Evolutionary conservation across 2,888 invertebrate species (phyloP).

Genomic region (Drosophila borborema): DNA sequence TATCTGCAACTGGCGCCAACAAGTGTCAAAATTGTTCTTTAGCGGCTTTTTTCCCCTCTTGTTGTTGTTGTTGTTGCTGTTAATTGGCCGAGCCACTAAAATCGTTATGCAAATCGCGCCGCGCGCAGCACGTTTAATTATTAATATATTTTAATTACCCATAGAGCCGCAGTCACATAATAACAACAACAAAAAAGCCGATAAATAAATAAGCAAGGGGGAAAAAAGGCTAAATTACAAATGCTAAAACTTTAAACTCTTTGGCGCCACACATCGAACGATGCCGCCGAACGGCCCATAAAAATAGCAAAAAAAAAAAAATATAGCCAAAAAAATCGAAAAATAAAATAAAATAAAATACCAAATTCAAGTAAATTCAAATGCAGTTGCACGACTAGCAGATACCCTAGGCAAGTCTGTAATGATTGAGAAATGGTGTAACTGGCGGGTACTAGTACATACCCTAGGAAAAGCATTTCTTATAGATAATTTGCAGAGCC

Average conservation of each 20-base stretch:
- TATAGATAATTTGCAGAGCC: no score
- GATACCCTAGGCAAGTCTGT: not conserved
- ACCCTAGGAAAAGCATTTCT: not conserved
- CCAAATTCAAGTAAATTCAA: not conserved
- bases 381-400: not conserved
- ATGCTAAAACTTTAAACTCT: slow-evolving; percentile 76
- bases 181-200: slow-evolving; percentile 9
- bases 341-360: not conserved
- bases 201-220: slow-evolving; percentile 10
- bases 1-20: slow-evolving; percentile 68
- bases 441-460: not conserved
- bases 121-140: slow-evolving; percentile 69
- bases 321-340: slow-evolving; percentile 1
- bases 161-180: not conserved
- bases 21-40: slow-evolving; percentile 71
- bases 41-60: slow-evolving; percentile 10
- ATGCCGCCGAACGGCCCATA: slow-evolving; percentile 46
- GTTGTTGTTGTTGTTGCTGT: slow-evolving; percentile 25
- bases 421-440: not conserved
- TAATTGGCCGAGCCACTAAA: slow-evolving; percentile 61
- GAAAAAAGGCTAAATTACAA: slow-evolving; percentile 59
- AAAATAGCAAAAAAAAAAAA: slow-evolving; percentile 37
- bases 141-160: slow-evolving; percentile 79
- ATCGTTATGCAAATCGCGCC: slow-evolving; percentile 52
- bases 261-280: slow-evolving; percentile 72